Conservation (phyloP, 2,113 vertebrate genomes). For the Egretta garzetta region DNA sequence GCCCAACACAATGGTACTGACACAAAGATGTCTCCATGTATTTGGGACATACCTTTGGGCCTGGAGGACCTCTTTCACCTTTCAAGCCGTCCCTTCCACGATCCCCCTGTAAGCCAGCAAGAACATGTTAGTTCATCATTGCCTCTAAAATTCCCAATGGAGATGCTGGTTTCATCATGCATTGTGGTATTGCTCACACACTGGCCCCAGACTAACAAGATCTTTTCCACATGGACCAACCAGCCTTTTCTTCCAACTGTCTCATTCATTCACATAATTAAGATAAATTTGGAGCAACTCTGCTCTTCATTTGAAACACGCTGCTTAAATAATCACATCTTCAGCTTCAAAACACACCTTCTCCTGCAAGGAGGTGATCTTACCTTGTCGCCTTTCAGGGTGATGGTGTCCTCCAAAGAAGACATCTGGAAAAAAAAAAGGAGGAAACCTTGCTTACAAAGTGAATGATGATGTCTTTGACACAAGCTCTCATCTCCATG, state of each 20-base stretch:
- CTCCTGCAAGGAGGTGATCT: not conserved
- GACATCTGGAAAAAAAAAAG: conserved; percentile 31
- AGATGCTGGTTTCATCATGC: not conserved
- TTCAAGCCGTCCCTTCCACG: conserved; percentile 70
- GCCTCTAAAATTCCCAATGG: not conserved
- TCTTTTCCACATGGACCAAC: not conserved
- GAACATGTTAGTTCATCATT: not conserved
- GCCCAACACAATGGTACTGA: not conserved
- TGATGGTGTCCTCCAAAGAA: conserved; percentile 63
- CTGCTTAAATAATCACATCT: not conserved
- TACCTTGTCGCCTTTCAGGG: conserved; percentile 83
- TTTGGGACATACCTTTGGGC: conserved; percentile 75
- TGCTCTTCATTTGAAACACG: not conserved
- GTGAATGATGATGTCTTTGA: not conserved
- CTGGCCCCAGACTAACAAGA: not conserved
- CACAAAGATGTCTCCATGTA: not conserved
- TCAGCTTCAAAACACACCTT: not conserved
- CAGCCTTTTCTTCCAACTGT: not conserved
- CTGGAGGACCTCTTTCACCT: conserved; percentile 74
- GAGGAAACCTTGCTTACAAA: not conserved
- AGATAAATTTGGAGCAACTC: not conserved
- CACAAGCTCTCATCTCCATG: not conserved
- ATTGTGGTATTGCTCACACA: accelerated
- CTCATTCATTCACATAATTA: not conserved
- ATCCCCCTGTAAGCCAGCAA: conserved; percentile 63